Percentiles rank a stretch among this genome's conserved stretches.
Evolutionary conservation across 2,888 invertebrate species (phyloP).

Genomic region (Thera obeliscata): DNA sequence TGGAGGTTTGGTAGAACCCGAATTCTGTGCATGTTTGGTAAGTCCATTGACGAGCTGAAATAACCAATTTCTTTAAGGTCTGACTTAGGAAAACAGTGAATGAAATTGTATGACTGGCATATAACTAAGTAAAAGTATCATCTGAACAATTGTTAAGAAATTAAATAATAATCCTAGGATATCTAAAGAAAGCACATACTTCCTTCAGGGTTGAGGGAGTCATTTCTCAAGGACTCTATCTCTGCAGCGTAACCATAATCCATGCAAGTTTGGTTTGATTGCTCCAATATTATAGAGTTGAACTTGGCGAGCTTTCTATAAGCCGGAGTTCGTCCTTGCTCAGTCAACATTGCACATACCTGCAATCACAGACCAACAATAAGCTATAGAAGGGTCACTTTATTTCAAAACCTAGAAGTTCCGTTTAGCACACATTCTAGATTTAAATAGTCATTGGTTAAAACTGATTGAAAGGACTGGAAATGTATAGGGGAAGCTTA

Average conservation of each 20-base stretch:
- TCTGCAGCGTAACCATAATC: constrained; percentile 93
- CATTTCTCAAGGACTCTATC: constrained; percentile 87
- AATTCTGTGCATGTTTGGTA: constrained; percentile 99
- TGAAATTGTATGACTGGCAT: no score
- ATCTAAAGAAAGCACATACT: constrained; percentile 66
- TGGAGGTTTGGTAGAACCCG: constrained; percentile 96
- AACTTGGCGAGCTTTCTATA: constrained; percentile 89
- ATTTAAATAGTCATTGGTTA: no score
- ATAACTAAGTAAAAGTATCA: no score
- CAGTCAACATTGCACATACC: constrained; percentile 91
- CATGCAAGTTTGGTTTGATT: constrained; percentile 89
- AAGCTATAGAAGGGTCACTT: not conserved
- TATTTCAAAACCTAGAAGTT: no score
- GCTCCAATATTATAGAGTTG: constrained; percentile 87
- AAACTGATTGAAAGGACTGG: no score
- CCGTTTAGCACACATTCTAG: no score
- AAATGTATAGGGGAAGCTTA: no score
- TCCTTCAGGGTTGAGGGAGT: constrained; percentile 87
- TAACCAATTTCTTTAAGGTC: no score
- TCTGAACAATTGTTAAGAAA: no score
- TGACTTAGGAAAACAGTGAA: no score
- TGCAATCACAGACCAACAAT: constrained; percentile 43
- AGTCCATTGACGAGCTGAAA: constrained; percentile 92
- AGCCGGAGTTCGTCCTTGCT: constrained; percentile 82
- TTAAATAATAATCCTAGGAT: not conserved